Base-by-base conservation (phyloP, 2,888 invertebrate species). In the Aleiodes alternator region DNA sequence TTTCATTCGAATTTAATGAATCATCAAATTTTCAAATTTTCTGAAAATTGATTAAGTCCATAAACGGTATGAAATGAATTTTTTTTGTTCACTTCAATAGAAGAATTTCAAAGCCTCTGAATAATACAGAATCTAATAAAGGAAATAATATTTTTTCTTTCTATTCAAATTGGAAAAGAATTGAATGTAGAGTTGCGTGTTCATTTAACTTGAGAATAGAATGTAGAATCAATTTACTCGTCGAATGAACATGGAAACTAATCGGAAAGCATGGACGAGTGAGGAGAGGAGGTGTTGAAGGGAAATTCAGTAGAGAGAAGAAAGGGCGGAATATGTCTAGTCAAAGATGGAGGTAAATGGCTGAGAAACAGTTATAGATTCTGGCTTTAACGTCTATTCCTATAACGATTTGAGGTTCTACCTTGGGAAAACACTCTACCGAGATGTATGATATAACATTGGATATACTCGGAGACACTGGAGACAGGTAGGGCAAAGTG, bases 161-260 rank as follows among this genome's bases (percentile, higher is more conserved):
- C 12, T 31, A 9, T 43, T 43, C 9, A 8, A 43, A 43, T 43
- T 7, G 7, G 9, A 8, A 43, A 7, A 9, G 9, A n/a, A 31
- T 38, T 14, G 61, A 61, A 38, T 61, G 38, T 16, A 38, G 43
- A 61, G 14, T 61, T 43, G 34, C 61, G 61, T 61, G 16, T 34
- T 43, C 61, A 43, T 43, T 61, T 14, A 38, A 61, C 14, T 38
- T 61, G 14, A 14, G 64, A 64, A 64, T 64, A 23, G 23, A 64
- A 23, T 16, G 43, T 43, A 48, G 29, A 64, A 64, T 64, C 64
- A 64, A 64, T 64, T 64, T 64, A 64, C 43, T 64, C 16, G 64
- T 48, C 43, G 64, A 64, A 64, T 64, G 64, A 64, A 48, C 43
- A 64, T 64, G 64, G 43, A 64, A 64, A 64, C 64, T 64, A 64